Evolutionary conservation across 2,888 invertebrate species (phyloP), one percentile per base, ranked within the genome.

Genomic region (Diarsia rubi): DNA sequence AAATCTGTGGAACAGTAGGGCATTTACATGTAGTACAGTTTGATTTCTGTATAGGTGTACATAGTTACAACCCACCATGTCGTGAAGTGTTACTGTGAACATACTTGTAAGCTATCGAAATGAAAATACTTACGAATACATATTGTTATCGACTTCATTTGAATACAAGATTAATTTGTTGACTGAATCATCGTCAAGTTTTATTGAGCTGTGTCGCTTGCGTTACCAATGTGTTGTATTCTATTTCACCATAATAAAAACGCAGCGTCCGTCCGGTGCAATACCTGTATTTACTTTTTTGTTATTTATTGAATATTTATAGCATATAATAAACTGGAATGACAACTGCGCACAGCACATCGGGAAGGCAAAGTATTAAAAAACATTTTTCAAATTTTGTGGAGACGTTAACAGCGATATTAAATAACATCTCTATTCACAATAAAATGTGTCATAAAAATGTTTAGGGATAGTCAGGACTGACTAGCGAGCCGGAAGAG

Each of bases 371-470:
- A 89, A 88, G 86, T 88, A 89, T 82, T 86, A 90, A 89, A 87
- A 87, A 89, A 85, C 84, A 88, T 90, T 88, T 90, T 90, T 91
- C 88, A 92, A 92, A 91, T 90, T 91, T 91, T 92, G 93, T 93
- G 91, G 91, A 93, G 93, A 95, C 94, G 94, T 94, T 94, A 96
- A 95, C 95, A 94, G 90, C 92, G 93, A 93, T 94, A 94, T 95
- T 96, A 95, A 96, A 95, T 95, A 95, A 96, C 95, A 91, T 96
- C 95, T 96, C 95, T 95, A 96, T 96, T 94, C 93, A 91, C 91
- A 91, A 94, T 94, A 94, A 95, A 95, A 91, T 85, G 92, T 92
- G 90, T 90, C 93, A 92, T 95, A 94, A 94, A 94, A 93, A 81
- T 83, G 78, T 83, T 88, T 86, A 85, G 85, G 79, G 68, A 83